Conservation (phyloP, 2,797 vertebrate species). For the Chaunax sp. region DNA sequence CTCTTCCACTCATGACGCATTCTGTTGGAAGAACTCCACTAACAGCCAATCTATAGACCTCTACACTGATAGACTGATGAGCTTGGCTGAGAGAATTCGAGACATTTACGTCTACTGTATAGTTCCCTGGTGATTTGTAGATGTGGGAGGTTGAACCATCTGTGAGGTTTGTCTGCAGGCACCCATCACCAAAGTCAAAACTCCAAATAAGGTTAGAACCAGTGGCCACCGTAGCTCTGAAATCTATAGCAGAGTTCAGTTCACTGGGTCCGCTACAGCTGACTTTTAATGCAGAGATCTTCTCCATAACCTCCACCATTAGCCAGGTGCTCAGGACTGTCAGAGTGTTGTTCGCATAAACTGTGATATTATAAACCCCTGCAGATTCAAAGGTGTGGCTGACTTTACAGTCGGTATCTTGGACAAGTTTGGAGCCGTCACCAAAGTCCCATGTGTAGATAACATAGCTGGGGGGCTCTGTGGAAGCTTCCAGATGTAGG, state of each 20-base stretch:
- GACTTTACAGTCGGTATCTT: constrained; percentile 46
- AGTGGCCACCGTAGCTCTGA: constrained; percentile 68
- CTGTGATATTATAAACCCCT: constrained; percentile 80
- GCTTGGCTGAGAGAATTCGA: constrained; percentile 73
- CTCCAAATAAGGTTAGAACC: constrained; percentile 78
- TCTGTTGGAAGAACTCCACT: constrained; percentile 68
- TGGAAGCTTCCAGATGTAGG: constrained; percentile 70
- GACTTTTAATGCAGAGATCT: constrained; percentile 76
- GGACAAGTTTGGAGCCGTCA: constrained; percentile 63
- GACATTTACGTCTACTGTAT: constrained; percentile 71
- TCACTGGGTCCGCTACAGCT: constrained; percentile 70
- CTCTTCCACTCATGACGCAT: constrained; percentile 64
- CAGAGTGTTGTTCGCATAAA: constrained; percentile 75
- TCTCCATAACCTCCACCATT: constrained; percentile 72
- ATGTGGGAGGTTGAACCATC: constrained; percentile 66
- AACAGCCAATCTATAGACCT: constrained; percentile 75
- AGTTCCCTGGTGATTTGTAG: constrained; percentile 78
- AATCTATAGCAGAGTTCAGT: constrained; percentile 59
- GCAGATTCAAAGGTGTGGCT: constrained; percentile 64
- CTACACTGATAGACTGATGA: constrained; percentile 59
- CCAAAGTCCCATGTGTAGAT: constrained; percentile 82
- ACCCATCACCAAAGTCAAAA: constrained; percentile 85
- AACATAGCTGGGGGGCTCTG: constrained; percentile 62
- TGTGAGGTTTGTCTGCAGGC: constrained; percentile 54
- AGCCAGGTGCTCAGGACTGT: constrained; percentile 62